Percentiles rank a stretch among this genome's conserved stretches.
Evolutionary conservation across 2,888 invertebrate genomes (phyloP).

Genomic region (Caenorhabditis virilis): DNA sequence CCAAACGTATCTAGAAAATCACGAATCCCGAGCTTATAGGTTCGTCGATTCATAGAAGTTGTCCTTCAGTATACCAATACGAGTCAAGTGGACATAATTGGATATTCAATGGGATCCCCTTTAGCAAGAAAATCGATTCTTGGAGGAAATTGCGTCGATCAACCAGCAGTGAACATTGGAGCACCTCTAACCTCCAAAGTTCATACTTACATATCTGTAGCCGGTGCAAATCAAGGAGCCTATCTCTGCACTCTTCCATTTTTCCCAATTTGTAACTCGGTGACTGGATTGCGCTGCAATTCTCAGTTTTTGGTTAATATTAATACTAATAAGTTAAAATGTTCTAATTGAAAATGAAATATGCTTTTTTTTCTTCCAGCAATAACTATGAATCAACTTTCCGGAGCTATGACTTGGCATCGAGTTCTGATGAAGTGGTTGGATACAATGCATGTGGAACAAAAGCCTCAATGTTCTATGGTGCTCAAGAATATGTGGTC

Average conservation of each 20-base stretch:
- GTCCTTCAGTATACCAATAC: neutral
- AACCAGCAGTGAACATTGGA: slow-evolving; percentile 54
- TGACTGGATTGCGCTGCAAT: slow-evolving; percentile 55
- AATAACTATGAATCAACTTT: neutral
- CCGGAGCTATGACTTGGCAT: neutral
- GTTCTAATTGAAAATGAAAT: too few species aligned
- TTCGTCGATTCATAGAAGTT: neutral
- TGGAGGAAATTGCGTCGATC: slow-evolving; percentile 42
- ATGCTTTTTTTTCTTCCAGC: neutral
- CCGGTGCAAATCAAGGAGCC: slow-evolving; percentile 59
- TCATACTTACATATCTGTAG: slow-evolving; percentile 53
- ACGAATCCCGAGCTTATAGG: slow-evolving; percentile 2
- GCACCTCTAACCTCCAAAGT: slow-evolving; percentile 50
- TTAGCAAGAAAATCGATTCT: slow-evolving; percentile 57
- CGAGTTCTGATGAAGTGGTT: neutral
- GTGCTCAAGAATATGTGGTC: too few species aligned
- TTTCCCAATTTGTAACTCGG: slow-evolving; percentile 55
- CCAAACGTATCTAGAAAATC: too few species aligned
- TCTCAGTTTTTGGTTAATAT: slow-evolving; percentile 57
- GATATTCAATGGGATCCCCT: slow-evolving; percentile 63
- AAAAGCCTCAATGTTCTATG: slow-evolving; percentile 24
- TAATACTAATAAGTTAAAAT: slow-evolving; percentile 32
- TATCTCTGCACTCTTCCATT: slow-evolving; percentile 56
- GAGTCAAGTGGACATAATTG: slow-evolving; percentile 56
- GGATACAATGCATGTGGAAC: slow-evolving; percentile 20